phyloP scores from a whole-genome alignment of 2,888 invertebrate species.

The Agonopterix arenella region DNA sequence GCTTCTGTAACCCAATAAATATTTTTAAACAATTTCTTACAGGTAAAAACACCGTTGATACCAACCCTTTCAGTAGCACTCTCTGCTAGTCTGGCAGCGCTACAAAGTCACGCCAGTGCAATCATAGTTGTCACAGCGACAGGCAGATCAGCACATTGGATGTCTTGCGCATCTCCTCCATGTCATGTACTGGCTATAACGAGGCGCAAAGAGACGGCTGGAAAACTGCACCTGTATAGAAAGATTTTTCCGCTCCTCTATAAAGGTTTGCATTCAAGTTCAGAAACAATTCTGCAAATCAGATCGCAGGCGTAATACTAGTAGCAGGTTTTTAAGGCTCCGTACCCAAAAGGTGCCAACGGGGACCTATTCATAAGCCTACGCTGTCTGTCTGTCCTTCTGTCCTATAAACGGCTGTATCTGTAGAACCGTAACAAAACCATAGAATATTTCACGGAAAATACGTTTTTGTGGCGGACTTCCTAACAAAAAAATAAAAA shows the following conservation, averaged over 20 bases:
- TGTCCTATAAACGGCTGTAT: too few species aligned
- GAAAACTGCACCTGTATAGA: conserved; percentile 27
- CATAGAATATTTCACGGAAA: too few species aligned
- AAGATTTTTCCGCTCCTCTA: conserved; percentile 30
- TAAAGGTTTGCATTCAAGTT: not conserved
- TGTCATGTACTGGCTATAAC: conserved; percentile 25
- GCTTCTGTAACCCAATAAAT: not conserved
- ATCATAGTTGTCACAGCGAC: conserved; percentile 16
- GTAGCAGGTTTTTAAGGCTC: too few species aligned
- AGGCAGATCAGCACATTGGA: conserved; percentile 16
- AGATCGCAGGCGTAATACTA: too few species aligned
- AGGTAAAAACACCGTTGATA: conserved; percentile 12
- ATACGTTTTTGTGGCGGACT: too few species aligned
- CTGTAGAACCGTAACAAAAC: too few species aligned
- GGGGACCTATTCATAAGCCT: too few species aligned
- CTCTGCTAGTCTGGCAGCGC: conserved; percentile 16
- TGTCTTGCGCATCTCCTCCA: conserved; percentile 13
- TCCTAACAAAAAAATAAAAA: too few species aligned
- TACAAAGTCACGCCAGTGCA: conserved; percentile 10
- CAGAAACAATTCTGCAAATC: too few species aligned
- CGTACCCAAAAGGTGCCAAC: too few species aligned
- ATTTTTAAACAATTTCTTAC: not conserved
- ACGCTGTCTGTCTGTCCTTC: too few species aligned
- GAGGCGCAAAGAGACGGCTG: conserved; percentile 16
- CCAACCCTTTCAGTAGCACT: conserved; percentile 11